Evolutionary conservation across 2,888 invertebrate species (phyloP).

Genomic region (Hoplodrina blanda): DNA sequence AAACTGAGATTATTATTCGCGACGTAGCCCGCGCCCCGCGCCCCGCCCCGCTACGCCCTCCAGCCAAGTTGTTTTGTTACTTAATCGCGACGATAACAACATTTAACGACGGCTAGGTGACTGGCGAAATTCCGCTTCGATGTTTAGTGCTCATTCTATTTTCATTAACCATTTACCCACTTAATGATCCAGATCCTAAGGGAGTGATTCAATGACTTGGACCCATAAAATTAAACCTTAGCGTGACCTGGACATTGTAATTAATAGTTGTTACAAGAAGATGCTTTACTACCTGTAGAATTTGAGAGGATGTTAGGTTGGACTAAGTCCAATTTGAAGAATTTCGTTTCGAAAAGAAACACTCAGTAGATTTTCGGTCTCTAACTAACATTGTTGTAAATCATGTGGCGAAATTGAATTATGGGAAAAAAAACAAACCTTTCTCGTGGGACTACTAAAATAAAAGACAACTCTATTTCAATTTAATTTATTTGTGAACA

Average conservation of each 20-base stretch:
- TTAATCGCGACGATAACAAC: slow-evolving; percentile 90
- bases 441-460: background rate
- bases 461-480: background rate
- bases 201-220: slow-evolving; percentile 88
- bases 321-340: background rate
- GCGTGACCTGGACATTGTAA: slow-evolving; percentile 84
- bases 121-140: slow-evolving; percentile 90
- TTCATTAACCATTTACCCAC: slow-evolving; percentile 91
- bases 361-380: background rate
- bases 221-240: slow-evolving; percentile 88
- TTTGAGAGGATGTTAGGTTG: slow-evolving; percentile 16
- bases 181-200: slow-evolving; percentile 90
- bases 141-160: slow-evolving; percentile 91
- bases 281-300: slow-evolving; percentile 60
- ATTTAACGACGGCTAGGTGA: slow-evolving; percentile 91
- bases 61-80: slow-evolving; percentile 89
- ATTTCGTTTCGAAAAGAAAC: slow-evolving; percentile 9
- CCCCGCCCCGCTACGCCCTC: slow-evolving; percentile 72
- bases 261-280: slow-evolving; percentile 73
- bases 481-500: too few relatives aligned
- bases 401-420: background rate
- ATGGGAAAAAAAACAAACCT: background rate
- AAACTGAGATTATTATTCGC: slow-evolving; percentile 91
- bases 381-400: background rate
- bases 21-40: slow-evolving; percentile 76